Conservation (phyloP, 2,797 vertebrate genomes). For the Sparidentex hasta region DNA sequence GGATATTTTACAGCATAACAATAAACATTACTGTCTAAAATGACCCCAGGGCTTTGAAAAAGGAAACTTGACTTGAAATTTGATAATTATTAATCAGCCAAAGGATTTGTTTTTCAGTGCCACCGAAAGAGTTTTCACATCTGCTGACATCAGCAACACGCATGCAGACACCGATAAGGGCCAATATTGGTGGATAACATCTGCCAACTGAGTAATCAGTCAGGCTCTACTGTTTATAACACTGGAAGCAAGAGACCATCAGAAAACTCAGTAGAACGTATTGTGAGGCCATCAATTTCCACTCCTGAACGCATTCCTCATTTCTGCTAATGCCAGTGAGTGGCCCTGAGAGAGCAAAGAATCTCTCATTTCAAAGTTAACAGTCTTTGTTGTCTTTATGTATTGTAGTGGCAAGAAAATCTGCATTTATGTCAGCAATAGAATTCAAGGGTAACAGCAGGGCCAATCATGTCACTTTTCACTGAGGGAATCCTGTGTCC, state of each 20-base stretch:
- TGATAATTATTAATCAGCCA: too few relatives aligned
- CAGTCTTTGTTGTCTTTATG: slow-evolving; percentile 18
- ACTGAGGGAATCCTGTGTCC: slow-evolving; percentile 49
- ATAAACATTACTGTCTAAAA: too few relatives aligned
- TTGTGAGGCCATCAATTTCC: slow-evolving; percentile 30
- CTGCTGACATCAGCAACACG: too few relatives aligned
- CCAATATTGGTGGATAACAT: too few relatives aligned
- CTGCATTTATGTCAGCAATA: slow-evolving; percentile 34
- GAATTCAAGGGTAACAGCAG: slow-evolving; percentile 17
- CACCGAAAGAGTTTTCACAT: too few relatives aligned
- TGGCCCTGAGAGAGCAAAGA: slow-evolving; percentile 40
- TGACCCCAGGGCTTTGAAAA: too few relatives aligned
- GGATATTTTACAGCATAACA: too few relatives aligned
- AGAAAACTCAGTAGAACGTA: slow-evolving; percentile 14
- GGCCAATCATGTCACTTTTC: slow-evolving; percentile 26
- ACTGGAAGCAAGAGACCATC: slow-evolving; percentile 7
- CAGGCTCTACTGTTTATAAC: too few relatives aligned
- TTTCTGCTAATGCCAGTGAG: slow-evolving; percentile 38
- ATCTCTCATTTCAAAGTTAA: slow-evolving; percentile 39
- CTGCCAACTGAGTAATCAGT: too few relatives aligned
- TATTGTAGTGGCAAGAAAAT: slow-evolving; percentile 25
- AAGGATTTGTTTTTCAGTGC: too few relatives aligned
- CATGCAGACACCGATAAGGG: too few relatives aligned
- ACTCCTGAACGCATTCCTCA: slow-evolving; percentile 30
- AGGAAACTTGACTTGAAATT: too few relatives aligned